These are phyloP conservation scores for Melieria omissa DNA, from an alignment of 2,888 invertebrate genomes.

Conservation along the genomic window DNA sequence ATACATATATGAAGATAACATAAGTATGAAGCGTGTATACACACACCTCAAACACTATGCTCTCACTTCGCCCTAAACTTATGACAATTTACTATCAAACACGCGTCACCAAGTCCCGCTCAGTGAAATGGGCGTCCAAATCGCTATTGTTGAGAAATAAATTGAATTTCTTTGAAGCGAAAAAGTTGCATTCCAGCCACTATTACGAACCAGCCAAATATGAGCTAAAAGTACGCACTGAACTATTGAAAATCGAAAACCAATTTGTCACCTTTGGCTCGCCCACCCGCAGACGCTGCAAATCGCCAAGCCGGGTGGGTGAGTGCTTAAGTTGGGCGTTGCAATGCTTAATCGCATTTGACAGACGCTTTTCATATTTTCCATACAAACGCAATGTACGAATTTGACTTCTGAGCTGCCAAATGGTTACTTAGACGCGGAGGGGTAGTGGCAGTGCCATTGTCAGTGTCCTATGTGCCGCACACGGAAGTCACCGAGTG, in stretches of 20 bases:
- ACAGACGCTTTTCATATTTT: slow-evolving; percentile 30
- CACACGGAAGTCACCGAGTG: too few species aligned
- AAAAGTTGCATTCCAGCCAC: not conserved
- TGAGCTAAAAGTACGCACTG: too few species aligned
- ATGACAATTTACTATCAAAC: not conserved
- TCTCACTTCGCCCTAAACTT: not conserved
- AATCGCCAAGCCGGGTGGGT: not conserved
- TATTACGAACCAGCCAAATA: too few species aligned
- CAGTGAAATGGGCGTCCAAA: slow-evolving; percentile 14
- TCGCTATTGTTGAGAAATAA: slow-evolving; percentile 31
- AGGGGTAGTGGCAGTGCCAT: too few species aligned
- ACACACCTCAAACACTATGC: not conserved
- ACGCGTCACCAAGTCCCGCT: not conserved
- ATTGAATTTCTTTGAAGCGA: slow-evolving; percentile 30
- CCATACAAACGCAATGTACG: slow-evolving; percentile 11
- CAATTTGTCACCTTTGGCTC: slow-evolving; percentile 31
- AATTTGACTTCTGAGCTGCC: not conserved
- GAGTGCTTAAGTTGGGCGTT: slow-evolving; percentile 23
- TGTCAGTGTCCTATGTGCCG: too few species aligned
- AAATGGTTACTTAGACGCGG: not conserved
- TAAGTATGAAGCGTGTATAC: not conserved
- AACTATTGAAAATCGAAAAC: slow-evolving; percentile 3
- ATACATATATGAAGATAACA: not conserved
- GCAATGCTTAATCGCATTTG: slow-evolving; percentile 31
- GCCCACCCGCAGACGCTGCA: slow-evolving; percentile 13